Conservation (phyloP, 2,797 vertebrate genomes). For the Lacerta viridis region DNA sequence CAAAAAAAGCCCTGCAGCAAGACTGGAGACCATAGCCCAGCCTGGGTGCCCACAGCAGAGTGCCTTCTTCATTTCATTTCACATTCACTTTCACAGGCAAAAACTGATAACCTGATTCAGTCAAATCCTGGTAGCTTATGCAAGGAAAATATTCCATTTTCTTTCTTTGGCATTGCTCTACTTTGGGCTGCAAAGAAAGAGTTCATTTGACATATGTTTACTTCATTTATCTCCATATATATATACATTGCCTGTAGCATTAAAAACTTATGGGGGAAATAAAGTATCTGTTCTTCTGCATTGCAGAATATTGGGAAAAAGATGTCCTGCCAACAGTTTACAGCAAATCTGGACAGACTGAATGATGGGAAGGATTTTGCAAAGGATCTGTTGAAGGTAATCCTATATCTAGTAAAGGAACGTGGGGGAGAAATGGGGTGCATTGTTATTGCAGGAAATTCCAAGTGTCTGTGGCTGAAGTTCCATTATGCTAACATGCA, state of each 20-base stretch:
- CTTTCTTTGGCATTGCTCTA: neutral
- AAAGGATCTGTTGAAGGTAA: conserved; percentile 96
- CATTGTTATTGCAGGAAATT: neutral
- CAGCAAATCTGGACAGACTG: conserved; percentile 93
- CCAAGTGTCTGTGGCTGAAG: neutral
- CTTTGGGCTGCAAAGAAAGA: neutral
- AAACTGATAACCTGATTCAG: neutral
- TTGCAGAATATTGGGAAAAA: conserved; percentile 97
- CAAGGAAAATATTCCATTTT: neutral
- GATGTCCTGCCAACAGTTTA: conserved; percentile 97
- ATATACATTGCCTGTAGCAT: conserved; percentile 5
- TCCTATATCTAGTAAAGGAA: neutral
- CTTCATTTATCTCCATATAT: neutral
- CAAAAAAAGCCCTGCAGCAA: neutral
- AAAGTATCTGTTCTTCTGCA: conserved; percentile 65
- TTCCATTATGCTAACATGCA: neutral
- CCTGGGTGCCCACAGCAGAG: neutral
- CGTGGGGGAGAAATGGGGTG: conserved; percentile 18
- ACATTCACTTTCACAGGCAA: neutral
- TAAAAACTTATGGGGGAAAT: conserved; percentile 22
- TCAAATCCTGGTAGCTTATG: neutral
- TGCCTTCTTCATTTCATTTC: neutral
- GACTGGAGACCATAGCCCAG: neutral
- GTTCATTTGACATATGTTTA: conserved; percentile 2
- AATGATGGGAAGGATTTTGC: conserved; percentile 94